A percentile compares a stretch with the other conserved stretches of the same genome.
Conservation (phyloP, 2,888 invertebrate genomes). For the Scaptomyza caliginosa region DNA sequence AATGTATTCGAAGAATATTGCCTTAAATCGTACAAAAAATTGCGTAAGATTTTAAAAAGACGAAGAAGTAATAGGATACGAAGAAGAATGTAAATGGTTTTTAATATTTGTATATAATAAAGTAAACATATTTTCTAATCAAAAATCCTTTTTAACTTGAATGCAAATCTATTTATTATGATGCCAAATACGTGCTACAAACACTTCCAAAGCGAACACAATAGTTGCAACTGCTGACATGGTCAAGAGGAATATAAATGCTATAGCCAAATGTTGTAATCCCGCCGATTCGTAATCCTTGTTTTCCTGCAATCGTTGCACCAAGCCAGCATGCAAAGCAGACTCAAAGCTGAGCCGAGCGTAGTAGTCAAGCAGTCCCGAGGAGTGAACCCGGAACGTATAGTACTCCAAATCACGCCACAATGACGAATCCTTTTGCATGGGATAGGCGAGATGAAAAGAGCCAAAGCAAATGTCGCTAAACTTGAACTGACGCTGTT, state of each 20-base stretch:
- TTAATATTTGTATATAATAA: not conserved
- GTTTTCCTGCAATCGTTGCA: slow-evolving; percentile 54
- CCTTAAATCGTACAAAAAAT: not conserved
- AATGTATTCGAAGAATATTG: not conserved
- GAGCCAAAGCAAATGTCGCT: slow-evolving; percentile 79
- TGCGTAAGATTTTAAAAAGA: not conserved
- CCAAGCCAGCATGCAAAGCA: slow-evolving; percentile 65
- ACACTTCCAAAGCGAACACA: slow-evolving; percentile 45
- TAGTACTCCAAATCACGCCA: slow-evolving; percentile 76
- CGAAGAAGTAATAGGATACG: slow-evolving; percentile 6
- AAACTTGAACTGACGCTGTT: slow-evolving; percentile 70
- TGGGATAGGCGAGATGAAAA: slow-evolving; percentile 71
- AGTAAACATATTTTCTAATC: not conserved
- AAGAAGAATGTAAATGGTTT: not conserved
- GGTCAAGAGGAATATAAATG: slow-evolving; percentile 58
- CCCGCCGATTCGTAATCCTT: slow-evolving; percentile 70
- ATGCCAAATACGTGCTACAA: slow-evolving; percentile 2
- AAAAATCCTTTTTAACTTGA: not conserved
- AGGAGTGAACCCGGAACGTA: slow-evolving; percentile 70
- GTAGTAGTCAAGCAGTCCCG: slow-evolving; percentile 70
- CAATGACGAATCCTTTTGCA: slow-evolving; percentile 76
- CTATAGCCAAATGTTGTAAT: slow-evolving; percentile 68
- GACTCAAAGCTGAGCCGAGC: slow-evolving; percentile 63
- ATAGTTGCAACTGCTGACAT: slow-evolving; percentile 41
- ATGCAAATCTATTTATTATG: not conserved